These are phyloP conservation scores for Magallana gigas DNA, from an alignment of 1,140 invertebrate species.

Conservation along the genomic window DNA sequence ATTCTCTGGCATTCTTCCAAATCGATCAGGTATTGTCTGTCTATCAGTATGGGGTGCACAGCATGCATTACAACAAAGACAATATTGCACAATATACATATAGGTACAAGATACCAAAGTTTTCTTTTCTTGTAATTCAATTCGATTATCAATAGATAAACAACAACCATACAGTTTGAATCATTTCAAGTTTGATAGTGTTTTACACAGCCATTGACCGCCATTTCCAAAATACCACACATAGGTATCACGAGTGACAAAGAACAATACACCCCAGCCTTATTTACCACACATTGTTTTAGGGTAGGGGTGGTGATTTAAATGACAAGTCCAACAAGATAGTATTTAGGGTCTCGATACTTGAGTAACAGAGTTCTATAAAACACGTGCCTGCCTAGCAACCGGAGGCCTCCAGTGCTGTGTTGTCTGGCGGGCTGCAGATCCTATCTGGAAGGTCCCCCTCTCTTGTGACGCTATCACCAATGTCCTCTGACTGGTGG, in stretches of 20 bases:
- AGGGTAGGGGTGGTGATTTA: constrained; percentile 23
- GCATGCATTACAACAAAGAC: too few relatives aligned
- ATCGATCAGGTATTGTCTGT: too few relatives aligned
- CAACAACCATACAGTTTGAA: too few relatives aligned
- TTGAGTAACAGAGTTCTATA: neutral
- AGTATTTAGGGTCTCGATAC: constrained; percentile 13
- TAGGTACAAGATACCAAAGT: too few relatives aligned
- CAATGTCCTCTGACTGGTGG: too few relatives aligned
- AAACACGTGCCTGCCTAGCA: constrained; percentile 29
- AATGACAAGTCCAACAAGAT: constrained; percentile 30
- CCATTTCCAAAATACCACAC: neutral
- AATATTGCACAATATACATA: too few relatives aligned
- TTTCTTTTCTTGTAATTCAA: too few relatives aligned
- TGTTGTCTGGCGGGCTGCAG: neutral
- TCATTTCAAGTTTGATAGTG: too few relatives aligned
- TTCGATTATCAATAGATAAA: too few relatives aligned
- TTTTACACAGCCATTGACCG: neutral
- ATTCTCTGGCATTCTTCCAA: too few relatives aligned
- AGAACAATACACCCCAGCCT: neutral
- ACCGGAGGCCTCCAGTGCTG: neutral
- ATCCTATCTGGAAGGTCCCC: neutral
- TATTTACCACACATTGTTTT: constrained; percentile 20
- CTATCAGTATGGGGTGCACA: too few relatives aligned
- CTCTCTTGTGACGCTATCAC: too few relatives aligned
- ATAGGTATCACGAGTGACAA: neutral